A percentile compares a stretch with the other conserved stretches of the same genome.
Evolutionary conservation across 92 coral and sea anemone species (phyloP).

Genomic region (Pocillopora meandrina): DNA sequence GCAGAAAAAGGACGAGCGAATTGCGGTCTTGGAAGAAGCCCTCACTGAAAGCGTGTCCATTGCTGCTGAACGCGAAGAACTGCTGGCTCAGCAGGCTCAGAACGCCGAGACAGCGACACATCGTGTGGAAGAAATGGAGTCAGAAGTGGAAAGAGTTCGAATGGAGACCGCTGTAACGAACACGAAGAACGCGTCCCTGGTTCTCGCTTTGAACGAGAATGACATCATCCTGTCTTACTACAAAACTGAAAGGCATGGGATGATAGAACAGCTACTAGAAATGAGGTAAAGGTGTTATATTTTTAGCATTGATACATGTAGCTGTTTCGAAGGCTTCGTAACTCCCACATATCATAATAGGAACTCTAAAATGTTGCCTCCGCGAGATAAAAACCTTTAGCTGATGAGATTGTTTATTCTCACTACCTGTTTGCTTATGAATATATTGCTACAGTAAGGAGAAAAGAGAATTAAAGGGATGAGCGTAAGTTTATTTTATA

Average conservation of each 20-base stretch:
- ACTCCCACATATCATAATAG: no score
- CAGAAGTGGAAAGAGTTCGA: conserved; percentile 84
- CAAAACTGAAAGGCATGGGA: conserved; percentile 83
- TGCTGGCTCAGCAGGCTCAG: conserved; percentile 93
- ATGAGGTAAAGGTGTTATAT: conserved; percentile 75
- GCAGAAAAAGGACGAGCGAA: conserved; percentile 81
- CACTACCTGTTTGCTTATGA: no score
- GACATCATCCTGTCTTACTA: conserved; percentile 90
- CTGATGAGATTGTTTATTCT: no score
- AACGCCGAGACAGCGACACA: conserved; percentile 75
- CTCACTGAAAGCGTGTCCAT: conserved; percentile 96
- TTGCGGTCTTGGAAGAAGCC: conserved; percentile 94
- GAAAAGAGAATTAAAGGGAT: no score
- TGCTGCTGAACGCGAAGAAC: conserved; percentile 92
- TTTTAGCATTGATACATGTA: not conserved
- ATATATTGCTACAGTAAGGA: no score
- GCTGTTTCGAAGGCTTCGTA: not conserved
- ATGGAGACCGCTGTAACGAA: conserved; percentile 95
- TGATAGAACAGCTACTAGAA: conserved; percentile 90
- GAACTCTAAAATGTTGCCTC: no score
- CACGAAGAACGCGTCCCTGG: conserved; percentile 95
- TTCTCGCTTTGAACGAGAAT: conserved; percentile 89
- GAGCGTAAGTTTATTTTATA: no score
- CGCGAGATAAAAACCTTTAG: no score
- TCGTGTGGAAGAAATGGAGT: conserved; percentile 89